A percentile compares a stretch with the other conserved stretches of the same genome.
Conservation (phyloP, 2,797 vertebrate species). For the Salmo trutta region DNA sequence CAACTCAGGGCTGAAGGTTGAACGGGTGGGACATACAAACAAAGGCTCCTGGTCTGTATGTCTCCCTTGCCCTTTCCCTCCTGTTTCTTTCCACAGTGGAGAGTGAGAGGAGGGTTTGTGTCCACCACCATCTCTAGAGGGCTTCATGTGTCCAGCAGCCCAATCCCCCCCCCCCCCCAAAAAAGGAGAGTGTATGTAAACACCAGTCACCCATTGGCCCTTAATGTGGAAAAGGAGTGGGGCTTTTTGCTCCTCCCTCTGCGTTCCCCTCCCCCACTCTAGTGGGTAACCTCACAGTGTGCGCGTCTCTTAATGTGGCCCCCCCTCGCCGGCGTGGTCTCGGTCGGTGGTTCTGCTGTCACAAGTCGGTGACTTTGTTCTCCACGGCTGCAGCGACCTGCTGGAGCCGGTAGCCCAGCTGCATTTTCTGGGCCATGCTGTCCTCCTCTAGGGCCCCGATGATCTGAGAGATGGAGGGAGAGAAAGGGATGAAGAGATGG, state of each 20-base stretch:
- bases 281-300: constrained; percentile 16
- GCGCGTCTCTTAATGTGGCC: background rate
- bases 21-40: background rate
- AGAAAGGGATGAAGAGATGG: background rate
- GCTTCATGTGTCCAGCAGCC: background rate
- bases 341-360: constrained; percentile 58
- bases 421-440: constrained; percentile 96
- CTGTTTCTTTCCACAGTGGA: background rate
- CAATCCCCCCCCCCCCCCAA: background rate
- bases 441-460: constrained; percentile 98
- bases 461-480: constrained; percentile 76
- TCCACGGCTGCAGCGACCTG: constrained; percentile 97
- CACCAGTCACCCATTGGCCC: background rate
- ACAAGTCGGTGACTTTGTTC: constrained; percentile 98
- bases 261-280: constrained; percentile 12
- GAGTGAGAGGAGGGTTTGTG: background rate
- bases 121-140: background rate
- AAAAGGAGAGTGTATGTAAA: background rate
- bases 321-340: background rate
- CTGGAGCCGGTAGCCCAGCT: constrained; percentile 94
- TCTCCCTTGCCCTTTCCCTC: background rate
- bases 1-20: background rate
- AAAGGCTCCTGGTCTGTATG: background rate
- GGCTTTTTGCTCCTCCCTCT: background rate
- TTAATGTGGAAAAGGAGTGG: background rate